phyloP scores from a whole-genome alignment of 2,888 invertebrate species.

The Balanococcus diminutus region DNA sequence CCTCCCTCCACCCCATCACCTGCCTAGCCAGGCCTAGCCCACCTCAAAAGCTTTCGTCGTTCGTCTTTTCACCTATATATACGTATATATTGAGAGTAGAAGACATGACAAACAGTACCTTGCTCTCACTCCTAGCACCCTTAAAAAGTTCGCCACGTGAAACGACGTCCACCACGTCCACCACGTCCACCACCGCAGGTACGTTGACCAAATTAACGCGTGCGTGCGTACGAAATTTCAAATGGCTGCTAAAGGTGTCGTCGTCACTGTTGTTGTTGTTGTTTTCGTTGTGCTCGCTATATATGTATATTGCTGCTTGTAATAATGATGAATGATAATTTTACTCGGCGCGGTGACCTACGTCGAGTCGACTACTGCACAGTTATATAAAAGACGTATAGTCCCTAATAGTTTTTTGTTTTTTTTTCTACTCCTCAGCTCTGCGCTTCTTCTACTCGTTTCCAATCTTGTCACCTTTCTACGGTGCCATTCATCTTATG shows the following conservation, averaged over 20 bases:
- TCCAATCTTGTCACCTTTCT: background rate
- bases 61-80: too few relatives aligned
- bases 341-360: background rate
- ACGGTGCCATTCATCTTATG: background rate
- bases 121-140: background rate
- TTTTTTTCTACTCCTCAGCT: too few relatives aligned
- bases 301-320: background rate
- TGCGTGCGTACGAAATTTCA: background rate
- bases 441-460: background rate
- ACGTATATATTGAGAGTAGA: too few relatives aligned
- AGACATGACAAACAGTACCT: too few relatives aligned
- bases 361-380: background rate
- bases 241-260: background rate
- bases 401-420: too few relatives aligned
- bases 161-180: background rate
- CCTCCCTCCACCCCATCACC: background rate
- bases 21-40: background rate
- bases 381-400: background rate
- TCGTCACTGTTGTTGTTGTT: too few relatives aligned
- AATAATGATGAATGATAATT: background rate
- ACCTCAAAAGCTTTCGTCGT: too few relatives aligned
- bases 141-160: background rate
- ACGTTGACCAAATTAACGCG: slow-evolving; percentile 25
- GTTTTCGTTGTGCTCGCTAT: too few relatives aligned
- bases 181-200: background rate